These are phyloP conservation scores for Oryzias dopingdopingensis DNA, from an alignment of 2,797 vertebrate genomes.

Conservation along the genomic window DNA sequence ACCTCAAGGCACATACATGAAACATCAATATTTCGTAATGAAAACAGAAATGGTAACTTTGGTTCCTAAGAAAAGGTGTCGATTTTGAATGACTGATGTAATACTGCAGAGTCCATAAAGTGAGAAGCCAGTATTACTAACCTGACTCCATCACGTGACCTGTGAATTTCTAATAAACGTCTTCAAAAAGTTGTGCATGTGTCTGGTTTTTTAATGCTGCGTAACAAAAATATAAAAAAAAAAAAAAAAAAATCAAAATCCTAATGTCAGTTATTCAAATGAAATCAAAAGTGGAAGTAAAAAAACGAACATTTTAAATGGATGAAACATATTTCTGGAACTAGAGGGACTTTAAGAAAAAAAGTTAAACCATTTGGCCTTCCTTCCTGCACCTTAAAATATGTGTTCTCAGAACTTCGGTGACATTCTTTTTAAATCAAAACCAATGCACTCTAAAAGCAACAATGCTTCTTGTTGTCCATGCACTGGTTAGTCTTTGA, in stretches of 20 bases:
- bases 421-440: constrained; percentile 60
- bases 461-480: constrained; percentile 36
- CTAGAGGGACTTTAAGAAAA: too few species aligned
- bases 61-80: constrained; percentile 76
- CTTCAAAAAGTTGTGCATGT: constrained; percentile 12
- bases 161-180: constrained; percentile 40
- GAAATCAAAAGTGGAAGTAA: constrained; percentile 20
- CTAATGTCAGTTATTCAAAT: constrained; percentile 41
- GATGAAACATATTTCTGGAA: neutral
- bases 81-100: constrained; percentile 53
- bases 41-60: constrained; percentile 80
- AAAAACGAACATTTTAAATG: constrained; percentile 24
- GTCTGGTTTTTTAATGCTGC: constrained; percentile 3
- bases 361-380: constrained; percentile 52
- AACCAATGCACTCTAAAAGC: constrained; percentile 55
- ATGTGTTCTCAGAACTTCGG: constrained; percentile 42
- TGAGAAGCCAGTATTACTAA: constrained; percentile 38
- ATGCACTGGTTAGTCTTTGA: constrained; percentile 40
- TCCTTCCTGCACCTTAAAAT: constrained; percentile 50
- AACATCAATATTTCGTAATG: constrained; percentile 80
- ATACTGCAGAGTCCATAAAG: constrained; percentile 52
- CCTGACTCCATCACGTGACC: constrained; percentile 64
- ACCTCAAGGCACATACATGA: constrained; percentile 88
- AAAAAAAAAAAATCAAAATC: constrained; percentile 20
- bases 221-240: constrained; percentile 10